A percentile compares a stretch with the other conserved stretches of the same genome.
Evolutionary conservation across 1,140 invertebrate species (phyloP).

Genomic region (Camponotus pennsylvanicus): DNA sequence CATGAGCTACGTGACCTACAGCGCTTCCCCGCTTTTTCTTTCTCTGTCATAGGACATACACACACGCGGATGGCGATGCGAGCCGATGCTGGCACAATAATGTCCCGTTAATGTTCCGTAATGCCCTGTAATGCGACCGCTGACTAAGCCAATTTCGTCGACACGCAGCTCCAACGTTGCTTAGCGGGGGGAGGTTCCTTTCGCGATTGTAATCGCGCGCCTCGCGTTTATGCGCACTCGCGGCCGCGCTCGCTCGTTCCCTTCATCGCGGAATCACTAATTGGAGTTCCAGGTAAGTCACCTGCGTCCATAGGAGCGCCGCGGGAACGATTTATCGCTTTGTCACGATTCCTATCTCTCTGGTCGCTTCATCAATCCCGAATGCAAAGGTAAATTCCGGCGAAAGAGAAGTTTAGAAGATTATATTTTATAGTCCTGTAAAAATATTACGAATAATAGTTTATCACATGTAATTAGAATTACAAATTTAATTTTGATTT

Average conservation of each 20-base stretch:
- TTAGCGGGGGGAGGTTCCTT: constrained; percentile 16
- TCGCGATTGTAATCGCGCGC: constrained; percentile 14
- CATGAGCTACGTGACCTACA: constrained; percentile 63
- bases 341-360: constrained; percentile 41
- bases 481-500: too few relatives aligned
- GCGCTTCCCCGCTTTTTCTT: constrained; percentile 28
- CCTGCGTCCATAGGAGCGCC: constrained; percentile 56
- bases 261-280: constrained; percentile 64
- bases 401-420: not conserved
- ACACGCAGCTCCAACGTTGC: constrained; percentile 44
- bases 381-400: not conserved
- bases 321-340: constrained; percentile 42
- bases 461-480: too few relatives aligned
- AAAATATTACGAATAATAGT: not conserved
- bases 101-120: constrained; percentile 71
- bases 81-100: constrained; percentile 56
- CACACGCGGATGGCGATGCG: constrained; percentile 10
- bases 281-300: constrained; percentile 71
- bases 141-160: constrained; percentile 77
- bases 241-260: constrained; percentile 21
- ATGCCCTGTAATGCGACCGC: constrained; percentile 72
- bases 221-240: constrained; percentile 3
- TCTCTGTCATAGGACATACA: not conserved
- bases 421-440: not conserved
- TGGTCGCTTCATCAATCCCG: constrained; percentile 20